Conservation (phyloP, 1,140 invertebrate genomes). For the Drosophila nikananu region DNA sequence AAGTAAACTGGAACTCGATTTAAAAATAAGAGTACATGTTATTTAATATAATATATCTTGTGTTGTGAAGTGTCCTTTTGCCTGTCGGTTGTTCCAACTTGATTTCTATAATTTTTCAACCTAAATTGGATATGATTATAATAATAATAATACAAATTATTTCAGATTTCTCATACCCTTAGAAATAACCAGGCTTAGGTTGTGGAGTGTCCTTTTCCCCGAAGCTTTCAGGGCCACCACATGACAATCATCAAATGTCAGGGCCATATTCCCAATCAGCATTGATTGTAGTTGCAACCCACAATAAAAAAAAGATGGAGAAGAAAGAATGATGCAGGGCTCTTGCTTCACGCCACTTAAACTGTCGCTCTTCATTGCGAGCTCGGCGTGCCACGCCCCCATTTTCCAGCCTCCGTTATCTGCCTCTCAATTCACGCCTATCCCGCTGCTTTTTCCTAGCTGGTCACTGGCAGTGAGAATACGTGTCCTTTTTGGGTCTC, state of each 20-base stretch:
- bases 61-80: not conserved
- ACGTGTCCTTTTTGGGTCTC: constrained; percentile 56
- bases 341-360: constrained; percentile 60
- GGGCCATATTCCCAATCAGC: constrained; percentile 39
- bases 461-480: constrained; percentile 45
- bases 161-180: not conserved
- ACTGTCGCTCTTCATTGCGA: constrained; percentile 77
- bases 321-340: constrained; percentile 19
- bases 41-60: not conserved
- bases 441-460: constrained; percentile 28
- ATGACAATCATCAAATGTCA: constrained; percentile 57
- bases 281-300: constrained; percentile 46
- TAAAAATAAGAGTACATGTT: too few species aligned
- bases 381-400: constrained; percentile 8
- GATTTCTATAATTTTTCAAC: not conserved
- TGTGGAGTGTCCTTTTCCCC: constrained; percentile 10
- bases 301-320: not conserved
- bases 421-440: constrained; percentile 43
- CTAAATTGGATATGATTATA: not conserved
- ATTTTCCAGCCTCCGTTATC: constrained; percentile 10
- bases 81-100: not conserved
- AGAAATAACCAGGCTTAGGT: not conserved
- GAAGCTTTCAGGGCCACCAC: constrained; percentile 7
- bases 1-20: not conserved
- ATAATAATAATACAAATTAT: not conserved